Percentiles rank a stretch among this genome's conserved stretches.
Conservation (phyloP, 2,888 invertebrate genomes). For the Syrphus vitripennis region DNA sequence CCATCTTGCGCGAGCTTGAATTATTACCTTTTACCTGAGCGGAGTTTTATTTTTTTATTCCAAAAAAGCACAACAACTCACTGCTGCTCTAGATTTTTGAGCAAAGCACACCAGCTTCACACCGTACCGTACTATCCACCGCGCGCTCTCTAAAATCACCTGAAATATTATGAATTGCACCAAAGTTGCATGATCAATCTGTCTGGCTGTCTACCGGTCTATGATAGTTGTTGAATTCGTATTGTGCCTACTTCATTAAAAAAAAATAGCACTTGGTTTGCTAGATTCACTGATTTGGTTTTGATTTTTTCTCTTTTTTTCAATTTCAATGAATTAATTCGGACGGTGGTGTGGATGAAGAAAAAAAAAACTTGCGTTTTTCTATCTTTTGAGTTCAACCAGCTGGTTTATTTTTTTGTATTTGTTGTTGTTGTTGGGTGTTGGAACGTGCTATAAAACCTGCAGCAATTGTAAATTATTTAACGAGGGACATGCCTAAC, state of each 20-base stretch:
- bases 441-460: conserved; percentile 60
- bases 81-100: conserved; percentile 45
- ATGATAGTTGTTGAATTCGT: conserved; percentile 22
- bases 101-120: background rate
- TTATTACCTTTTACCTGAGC: conserved; percentile 37
- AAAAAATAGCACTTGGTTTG: conserved; percentile 5
- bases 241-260: background rate
- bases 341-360: background rate
- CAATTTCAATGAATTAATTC: conserved; percentile 43
- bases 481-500: conserved; percentile 49
- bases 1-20: conserved; percentile 41
- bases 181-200: conserved; percentile 65
- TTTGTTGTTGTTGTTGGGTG: background rate
- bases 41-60: conserved; percentile 5
- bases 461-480: conserved; percentile 44
- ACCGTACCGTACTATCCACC: no score
- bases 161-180: conserved; percentile 67
- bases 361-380: conserved; percentile 8
- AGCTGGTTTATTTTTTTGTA: background rate
- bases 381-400: conserved; percentile 10
- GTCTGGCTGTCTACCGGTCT: conserved; percentile 60
- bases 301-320: background rate
- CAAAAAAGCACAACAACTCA: background rate
- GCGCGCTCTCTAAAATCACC: conserved; percentile 45
- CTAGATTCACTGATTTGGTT: conserved; percentile 19